Evolutionary conservation across 2,113 vertebrate species (phyloP).

Genomic region (Alethe diademata): DNA sequence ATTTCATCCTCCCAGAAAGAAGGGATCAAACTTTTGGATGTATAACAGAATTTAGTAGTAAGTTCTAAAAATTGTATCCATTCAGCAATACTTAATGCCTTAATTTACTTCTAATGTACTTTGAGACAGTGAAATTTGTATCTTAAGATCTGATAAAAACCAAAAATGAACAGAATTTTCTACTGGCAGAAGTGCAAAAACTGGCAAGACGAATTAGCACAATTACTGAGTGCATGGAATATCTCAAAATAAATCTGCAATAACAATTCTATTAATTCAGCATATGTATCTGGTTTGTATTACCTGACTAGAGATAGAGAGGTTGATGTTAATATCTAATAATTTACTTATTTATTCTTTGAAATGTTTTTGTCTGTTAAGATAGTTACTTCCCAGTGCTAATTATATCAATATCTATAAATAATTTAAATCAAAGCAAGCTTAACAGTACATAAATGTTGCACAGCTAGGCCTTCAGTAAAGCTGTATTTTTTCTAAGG

Average conservation of each 20-base stretch:
- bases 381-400: background rate
- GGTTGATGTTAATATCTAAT: background rate
- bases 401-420: conserved; percentile 8
- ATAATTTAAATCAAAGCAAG: conserved; percentile 10
- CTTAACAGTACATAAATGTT: background rate
- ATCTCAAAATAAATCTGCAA: background rate
- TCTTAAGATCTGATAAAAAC: background rate
- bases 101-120: conserved; percentile 14
- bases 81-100: conserved; percentile 2
- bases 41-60: background rate
- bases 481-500: background rate
- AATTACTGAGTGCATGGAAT: background rate
- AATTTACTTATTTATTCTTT: background rate
- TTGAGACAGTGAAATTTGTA: conserved; percentile 14
- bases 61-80: background rate
- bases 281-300: background rate
- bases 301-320: background rate
- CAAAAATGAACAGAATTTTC: conserved; percentile 2
- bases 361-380: background rate
- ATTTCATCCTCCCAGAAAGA: background rate
- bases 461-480: background rate
- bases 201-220: background rate
- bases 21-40: background rate
- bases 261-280: background rate
- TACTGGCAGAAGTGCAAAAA: background rate